Evolutionary conservation across 2,113 vertebrate genomes (phyloP), one percentile per base, ranked within the genome.

Genomic region (Nothobranchius kuhntae): DNA sequence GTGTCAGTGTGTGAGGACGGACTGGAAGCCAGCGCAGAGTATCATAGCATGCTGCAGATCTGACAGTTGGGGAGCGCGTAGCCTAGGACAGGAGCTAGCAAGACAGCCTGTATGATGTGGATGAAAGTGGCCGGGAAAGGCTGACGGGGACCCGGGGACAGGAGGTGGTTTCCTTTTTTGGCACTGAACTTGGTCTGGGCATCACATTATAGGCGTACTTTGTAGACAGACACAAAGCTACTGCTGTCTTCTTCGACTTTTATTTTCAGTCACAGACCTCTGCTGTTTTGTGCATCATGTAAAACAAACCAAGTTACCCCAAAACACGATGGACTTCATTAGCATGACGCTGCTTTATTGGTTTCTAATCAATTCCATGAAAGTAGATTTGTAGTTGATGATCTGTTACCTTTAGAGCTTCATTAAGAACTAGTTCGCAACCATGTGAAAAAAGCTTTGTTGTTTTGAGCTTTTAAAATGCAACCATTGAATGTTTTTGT

Each of bases 1-100:
- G 92, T 91, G 84, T 85, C 86, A 89, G 89, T 93, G 89, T 91
- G 84, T 86, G 85, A 86, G 78, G 76, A 26, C 44, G 73, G 67
- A 77, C 67, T 75, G 61, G 75, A 83, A 85, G 87, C 77, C 88
- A 78, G 68, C 65, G 36, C 66, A 13, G 50, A 75, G 77, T 83
- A 81, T 83, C 81, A 82, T 72, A 61, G 85, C 68, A 61, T 83
- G 81, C 55, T 72, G 83, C 77, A 87, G 79, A 86, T 87, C 85
- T 86, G 80, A 83, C 81, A 71, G 74, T 61, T 61, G 15, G 57
- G 54, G 65, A 4, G 77, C 59, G 72, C 53, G 35, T 54, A 46
- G 71, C 67, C n/a, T 56, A 51, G 75, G 83, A 81, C 66, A 65
- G 61, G 51, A 76, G 65, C 71, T 63, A 38, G 61, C 53, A 40